Evolutionary conservation across 2,113 vertebrate genomes (phyloP), one percentile per base, ranked within the genome.

Genomic region (Myxocyprinus asiaticus): DNA sequence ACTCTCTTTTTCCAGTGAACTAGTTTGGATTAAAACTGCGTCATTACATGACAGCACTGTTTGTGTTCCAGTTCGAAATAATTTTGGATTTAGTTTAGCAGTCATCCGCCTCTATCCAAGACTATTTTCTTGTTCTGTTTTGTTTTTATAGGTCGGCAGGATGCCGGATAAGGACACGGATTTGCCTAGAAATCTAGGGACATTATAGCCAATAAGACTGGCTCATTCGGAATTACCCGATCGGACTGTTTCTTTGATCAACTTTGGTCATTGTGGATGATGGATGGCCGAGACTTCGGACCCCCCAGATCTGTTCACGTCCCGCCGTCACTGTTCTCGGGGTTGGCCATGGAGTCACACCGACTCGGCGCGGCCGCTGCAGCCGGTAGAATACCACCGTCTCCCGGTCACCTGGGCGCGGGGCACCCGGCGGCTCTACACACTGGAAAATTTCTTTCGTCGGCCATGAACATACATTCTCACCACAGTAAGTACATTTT

Each of bases 241-340:
- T 76, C 81, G 87, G 88, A 90, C 89, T 55, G 83, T 90, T 91
- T 90, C 78, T 87, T 88, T 85, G 75, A 83, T 80, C 81, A 91
- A 91, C 90, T 93, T 92, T 86, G 82, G 82, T 78, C 69, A 65
- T 80, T 82, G 91, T 91, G 93, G 93, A 96, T 92, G 94, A 98
- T 98, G 97, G 96, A 98, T 97, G 97, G 96, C 93, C 93, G 97
- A 95, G 97, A 98, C 93, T 97, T 97, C 87, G 96, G 95, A 91
- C 93, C 92, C 87, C 95, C 95, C 87, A 94, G 95, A 91, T 94
- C 96, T 82, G 95, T 97, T 84, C 96, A 96, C 86, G 93, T 95
- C 64, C 96, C 96, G 76, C 94, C 96, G 77, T 93, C 94, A 84
- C 86, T 97, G 89, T 90, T 98, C 87, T 94, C 96, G 72, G 94